Evolutionary conservation across 2,797 vertebrate species (phyloP), one percentile per base, ranked within the genome.

Genomic region (Cyclopterus lumpus): DNA sequence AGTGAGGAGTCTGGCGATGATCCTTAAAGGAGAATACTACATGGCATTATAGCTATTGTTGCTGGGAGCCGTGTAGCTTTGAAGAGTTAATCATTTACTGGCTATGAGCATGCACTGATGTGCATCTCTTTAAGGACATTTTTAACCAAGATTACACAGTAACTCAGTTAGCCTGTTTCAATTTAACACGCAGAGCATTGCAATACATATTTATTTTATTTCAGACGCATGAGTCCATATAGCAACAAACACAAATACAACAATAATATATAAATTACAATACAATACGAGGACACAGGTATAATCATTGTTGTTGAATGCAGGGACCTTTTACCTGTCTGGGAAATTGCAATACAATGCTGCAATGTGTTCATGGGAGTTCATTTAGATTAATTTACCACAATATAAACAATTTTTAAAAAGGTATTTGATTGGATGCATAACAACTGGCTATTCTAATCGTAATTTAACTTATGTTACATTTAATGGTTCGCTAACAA

Each of bases 1-100:
- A 61, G 30, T 4, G 54, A 58, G 36, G 66, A 80, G 53, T 49
- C 26, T 9, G 22, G 26, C 1, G 6, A 60, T 80, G 6, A 65
- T 80, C 62, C 58, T 80, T 84, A 81, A 82, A 82, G 80, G 70
- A 77, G 40, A 88, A 66, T 1, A 64, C 76, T 67, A 11, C 54
- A 51, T n/a, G 34, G 28, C 8, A 12, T 22, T 67, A 49, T 32
- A 54, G 51, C 51, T 48, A 2, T 46, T 28, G 58, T 32, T 32
- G 32, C 4, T 11, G 16, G 51, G 6, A 60, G 49, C 30, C 36
- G 20, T 11, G 8, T 3, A 26, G n/a, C 61, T 24, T 6, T 6
- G 63, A 59, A 26, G 44, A 6, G 26, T 75, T 38, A 46, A 75
- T 59, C 18, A 75, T 48, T 64, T n/a, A n/a, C 4, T 61, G 5